Evolutionary conservation across 2,797 vertebrate species (phyloP).

Genomic region (Pangasius sanitwongsei): DNA sequence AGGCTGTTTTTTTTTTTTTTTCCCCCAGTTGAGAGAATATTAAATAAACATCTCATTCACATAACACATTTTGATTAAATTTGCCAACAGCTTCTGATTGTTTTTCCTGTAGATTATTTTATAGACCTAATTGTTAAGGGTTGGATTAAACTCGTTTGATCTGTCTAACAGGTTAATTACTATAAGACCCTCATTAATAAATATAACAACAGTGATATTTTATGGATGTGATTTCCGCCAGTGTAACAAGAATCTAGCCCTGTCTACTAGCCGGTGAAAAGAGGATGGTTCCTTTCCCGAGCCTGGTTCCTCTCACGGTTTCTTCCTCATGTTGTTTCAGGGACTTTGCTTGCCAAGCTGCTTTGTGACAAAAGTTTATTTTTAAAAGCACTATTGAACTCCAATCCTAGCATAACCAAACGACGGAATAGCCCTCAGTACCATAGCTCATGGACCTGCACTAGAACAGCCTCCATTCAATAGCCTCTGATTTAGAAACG

Average conservation of each 20-base stretch:
- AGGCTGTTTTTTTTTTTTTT: no score
- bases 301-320: neutral
- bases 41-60: neutral
- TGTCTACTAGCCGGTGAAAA: neutral
- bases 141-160: neutral
- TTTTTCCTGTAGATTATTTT: neutral
- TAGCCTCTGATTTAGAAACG: neutral
- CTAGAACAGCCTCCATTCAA: neutral
- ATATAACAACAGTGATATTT: neutral
- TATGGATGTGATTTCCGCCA: neutral
- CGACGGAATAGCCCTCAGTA: neutral
- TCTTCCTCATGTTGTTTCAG: neutral
- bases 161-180: neutral
- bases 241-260: neutral
- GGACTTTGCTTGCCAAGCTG: neutral
- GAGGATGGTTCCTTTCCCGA: neutral
- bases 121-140: neutral
- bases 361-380: slow-evolving; percentile 6
- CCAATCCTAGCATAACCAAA: neutral
- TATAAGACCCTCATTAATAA: neutral
- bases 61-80: neutral
- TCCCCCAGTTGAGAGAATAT: no score
- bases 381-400: neutral
- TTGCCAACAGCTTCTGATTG: no score
- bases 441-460: neutral